A percentile compares a stretch with the other conserved stretches of the same genome.
Conservation (phyloP, 1,140 invertebrate genomes). For the Asobara japonica region DNA sequence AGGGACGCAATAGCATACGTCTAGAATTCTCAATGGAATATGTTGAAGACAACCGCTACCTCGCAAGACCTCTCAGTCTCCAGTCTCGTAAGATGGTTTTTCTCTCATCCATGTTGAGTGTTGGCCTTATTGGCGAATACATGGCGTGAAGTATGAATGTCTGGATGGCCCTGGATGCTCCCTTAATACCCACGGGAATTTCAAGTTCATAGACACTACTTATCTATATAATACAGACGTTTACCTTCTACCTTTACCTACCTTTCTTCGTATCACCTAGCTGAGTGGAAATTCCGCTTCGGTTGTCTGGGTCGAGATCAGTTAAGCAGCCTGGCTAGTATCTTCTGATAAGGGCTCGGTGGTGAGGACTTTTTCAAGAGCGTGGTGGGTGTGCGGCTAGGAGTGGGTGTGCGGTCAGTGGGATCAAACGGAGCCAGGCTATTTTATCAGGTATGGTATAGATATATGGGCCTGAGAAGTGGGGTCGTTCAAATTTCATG, state of each 20-base stretch:
- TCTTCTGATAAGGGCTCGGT: too few relatives aligned
- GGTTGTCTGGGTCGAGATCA: too few relatives aligned
- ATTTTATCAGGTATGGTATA: too few relatives aligned
- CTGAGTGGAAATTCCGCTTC: conserved; percentile 42
- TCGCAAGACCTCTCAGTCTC: background rate
- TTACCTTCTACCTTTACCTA: background rate
- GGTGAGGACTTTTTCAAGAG: too few relatives aligned
- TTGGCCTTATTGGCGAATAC: conserved; percentile 3
- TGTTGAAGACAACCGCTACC: background rate
- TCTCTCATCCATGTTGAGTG: background rate
- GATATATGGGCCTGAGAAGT: too few relatives aligned
- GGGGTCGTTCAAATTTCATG: too few relatives aligned
- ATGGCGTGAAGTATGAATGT: background rate
- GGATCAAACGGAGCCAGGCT: too few relatives aligned
- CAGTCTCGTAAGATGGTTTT: background rate
- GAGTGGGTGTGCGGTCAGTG: too few relatives aligned
- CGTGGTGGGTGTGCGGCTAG: too few relatives aligned
- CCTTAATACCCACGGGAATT: background rate
- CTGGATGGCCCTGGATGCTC: background rate
- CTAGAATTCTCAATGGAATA: background rate
- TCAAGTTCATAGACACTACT: background rate
- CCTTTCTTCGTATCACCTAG: conserved; percentile 21
- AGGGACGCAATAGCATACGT: background rate
- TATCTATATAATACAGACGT: conserved; percentile 1
- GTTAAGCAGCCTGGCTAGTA: too few relatives aligned